Base-by-base conservation (phyloP, 1,140 invertebrate genomes). In the Aricia agestis region DNA sequence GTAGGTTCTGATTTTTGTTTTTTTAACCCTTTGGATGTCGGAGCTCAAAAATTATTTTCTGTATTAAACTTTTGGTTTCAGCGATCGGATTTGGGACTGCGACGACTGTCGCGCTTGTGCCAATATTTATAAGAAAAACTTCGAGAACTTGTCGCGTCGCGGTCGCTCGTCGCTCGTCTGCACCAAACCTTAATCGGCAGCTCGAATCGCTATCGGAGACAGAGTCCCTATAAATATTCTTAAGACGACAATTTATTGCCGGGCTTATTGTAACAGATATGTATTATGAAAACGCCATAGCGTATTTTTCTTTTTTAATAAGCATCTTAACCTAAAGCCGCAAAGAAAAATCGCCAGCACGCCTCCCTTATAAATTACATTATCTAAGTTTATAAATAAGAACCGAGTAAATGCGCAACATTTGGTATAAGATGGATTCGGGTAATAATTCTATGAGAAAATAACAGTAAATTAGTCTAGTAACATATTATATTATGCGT, bases 201-300 rank as follows among this genome's bases (percentile, higher is more conserved):
- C 19, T 63, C 59, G 59, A 11, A 19, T 19, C 17, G 59, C 59
- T 76, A 75, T 75, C 74, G 79, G 32, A 78, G 73, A 80, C 76
- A 75, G 78, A 72, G 66, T 66, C 57, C 61, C 70, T 69, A 76
- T 76, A 74, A 70, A 76, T 73, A 73, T 69, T 73, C 68, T 72
- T 73, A 71, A 73, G 25, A 67, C 69, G 69, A 74, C 68, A 74
- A 79, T 74, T 74, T 77, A 76, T 79, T 74, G 80, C 72, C 76
- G 77, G 74, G 85, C 82, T 85, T 88, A 88, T 82, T 83, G 70
- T 86, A 86, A 86, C 76, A 84, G 83, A 89, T 89, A 89, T 87
- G 79, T 73, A 74, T 77, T 71, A 75, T 66, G 45, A 73, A 76
- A 74, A 75, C 74, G 77, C 74, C 18, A 71, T 76, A 76, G 76